Base-by-base conservation (phyloP, 2,888 invertebrate genomes). In the Tuberolachnus salignus region DNA sequence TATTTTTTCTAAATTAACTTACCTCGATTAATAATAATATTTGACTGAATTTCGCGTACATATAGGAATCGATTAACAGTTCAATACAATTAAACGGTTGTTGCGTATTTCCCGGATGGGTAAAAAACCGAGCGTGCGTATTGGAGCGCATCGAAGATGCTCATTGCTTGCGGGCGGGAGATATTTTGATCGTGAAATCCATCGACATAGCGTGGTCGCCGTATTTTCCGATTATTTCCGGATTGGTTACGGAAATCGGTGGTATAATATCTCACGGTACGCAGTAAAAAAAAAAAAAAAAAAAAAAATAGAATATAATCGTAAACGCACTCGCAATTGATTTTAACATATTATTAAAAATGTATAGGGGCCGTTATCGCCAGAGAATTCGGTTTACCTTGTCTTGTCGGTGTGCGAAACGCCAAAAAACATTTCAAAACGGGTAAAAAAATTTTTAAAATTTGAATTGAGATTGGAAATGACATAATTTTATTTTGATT, bases 161-260 rank as follows among this genome's bases (percentile, higher is more conserved):
- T 55, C 42, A n/a, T 13, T 84, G 87, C 80, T 85, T 90, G 66
- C 86, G 88, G 83, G 85, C 86, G 82, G 92, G 92, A 0, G 94
- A 94, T 84, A 88, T 94, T 81, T 86, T 94, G 82, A 90, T 94
- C 82, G 92, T 94, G 0, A 88, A 88, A 82, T 89, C 90, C 59
- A 94, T 94, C 0, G 94, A 94, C 84, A 91, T 94, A 82, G 93
- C 92, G 1, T 94, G 94, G 94, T 91, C 92, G 2, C 93, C 94
- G 0, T 94, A 93, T 86, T 94, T 94, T 85, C 92, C 93, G 0
- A 88, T 94, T 67, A 85, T 94, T 21, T 87, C 89, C 0, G 94
- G 94, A 11, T 89, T 94, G 67, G 91, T 93, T 11, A 94, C 94
- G 0, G 94, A 94, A 85, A 87, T 93, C 0, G 94, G 94, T 0